Percentiles rank a stretch among this genome's conserved stretches.
Conservation (phyloP, 2,888 invertebrate genomes). For the Drosophila kokeensis region DNA sequence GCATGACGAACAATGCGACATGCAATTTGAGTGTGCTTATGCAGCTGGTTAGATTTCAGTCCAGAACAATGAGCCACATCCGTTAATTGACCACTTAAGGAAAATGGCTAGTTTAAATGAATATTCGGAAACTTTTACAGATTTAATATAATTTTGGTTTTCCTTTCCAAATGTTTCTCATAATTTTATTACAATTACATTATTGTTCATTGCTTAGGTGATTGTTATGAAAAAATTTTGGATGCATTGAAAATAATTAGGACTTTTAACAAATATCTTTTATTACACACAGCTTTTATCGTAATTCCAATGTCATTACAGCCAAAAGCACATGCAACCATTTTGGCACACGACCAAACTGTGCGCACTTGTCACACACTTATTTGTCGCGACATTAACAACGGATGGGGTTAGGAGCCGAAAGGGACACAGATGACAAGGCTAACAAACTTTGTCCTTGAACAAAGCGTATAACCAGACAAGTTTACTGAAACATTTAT, state of each 20-base stretch:
- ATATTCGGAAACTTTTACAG: background rate
- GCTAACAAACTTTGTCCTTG: conserved; percentile 78
- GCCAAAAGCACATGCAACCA: conserved; percentile 38
- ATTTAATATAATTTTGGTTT: background rate
- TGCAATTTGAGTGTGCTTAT: conserved; percentile 41
- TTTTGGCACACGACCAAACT: conserved; percentile 46
- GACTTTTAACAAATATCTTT: background rate
- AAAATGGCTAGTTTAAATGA: too few species aligned
- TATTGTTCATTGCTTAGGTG: background rate
- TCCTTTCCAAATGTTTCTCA: background rate
- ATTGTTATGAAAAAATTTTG: background rate
- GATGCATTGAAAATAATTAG: background rate
- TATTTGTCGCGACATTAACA: conserved; percentile 61
- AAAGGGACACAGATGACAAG: conserved; percentile 55
- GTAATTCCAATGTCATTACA: conserved; percentile 46
- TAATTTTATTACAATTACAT: background rate
- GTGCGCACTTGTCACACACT: conserved; percentile 66
- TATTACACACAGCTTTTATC: conserved; percentile 30
- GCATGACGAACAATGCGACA: conserved; percentile 21
- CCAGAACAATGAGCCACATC: background rate
- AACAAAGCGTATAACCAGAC: conserved; percentile 32
- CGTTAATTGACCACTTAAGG: background rate
- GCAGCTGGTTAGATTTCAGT: conserved; percentile 40
- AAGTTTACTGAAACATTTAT: conserved; percentile 67
- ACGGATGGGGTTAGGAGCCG: background rate